These are phyloP conservation scores for Ricordea florida DNA, from an alignment of 92 coral and sea anemone species.

Conservation along the genomic window DNA sequence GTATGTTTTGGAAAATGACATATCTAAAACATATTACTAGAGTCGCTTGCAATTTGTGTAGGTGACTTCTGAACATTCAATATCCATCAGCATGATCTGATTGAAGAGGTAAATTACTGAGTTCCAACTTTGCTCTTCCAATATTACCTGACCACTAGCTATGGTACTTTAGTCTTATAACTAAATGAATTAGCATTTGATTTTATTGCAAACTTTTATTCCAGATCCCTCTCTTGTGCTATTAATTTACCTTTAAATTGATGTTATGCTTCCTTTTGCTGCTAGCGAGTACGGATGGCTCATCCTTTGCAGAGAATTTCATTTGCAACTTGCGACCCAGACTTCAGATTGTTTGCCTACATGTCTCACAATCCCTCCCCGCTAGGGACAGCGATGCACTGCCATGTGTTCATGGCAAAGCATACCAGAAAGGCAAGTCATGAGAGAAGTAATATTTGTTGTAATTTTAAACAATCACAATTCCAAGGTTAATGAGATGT, in stretches of 20 bases:
- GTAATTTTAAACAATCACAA: no score
- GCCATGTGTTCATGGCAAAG: constrained; percentile 70
- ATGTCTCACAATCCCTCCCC: constrained; percentile 92
- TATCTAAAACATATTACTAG: neutral
- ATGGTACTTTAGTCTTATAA: no score
- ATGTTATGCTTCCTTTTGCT: neutral
- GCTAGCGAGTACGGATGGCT: constrained; percentile 92
- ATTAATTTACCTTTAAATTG: neutral
- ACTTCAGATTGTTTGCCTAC: constrained; percentile 86
- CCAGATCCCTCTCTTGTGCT: neutral
- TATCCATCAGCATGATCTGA: no score
- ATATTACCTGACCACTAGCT: no score
- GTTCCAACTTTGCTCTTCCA: no score
- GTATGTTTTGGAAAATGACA: neutral
- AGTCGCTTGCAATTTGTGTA: neutral
- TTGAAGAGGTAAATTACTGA: no score
- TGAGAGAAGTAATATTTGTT: no score
- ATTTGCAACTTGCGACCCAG: constrained; percentile 94
- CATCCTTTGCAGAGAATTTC: constrained; percentile 93
- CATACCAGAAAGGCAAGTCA: constrained; percentile 55
- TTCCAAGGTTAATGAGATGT: no score
- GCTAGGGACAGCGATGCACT: constrained; percentile 69
- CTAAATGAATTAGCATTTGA: no score
- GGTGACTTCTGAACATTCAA: no score
- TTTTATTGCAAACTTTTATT: no score